Evolutionary conservation across 1,140 invertebrate genomes (phyloP).

Genomic region (Macrosteles quadrilineatus): DNA sequence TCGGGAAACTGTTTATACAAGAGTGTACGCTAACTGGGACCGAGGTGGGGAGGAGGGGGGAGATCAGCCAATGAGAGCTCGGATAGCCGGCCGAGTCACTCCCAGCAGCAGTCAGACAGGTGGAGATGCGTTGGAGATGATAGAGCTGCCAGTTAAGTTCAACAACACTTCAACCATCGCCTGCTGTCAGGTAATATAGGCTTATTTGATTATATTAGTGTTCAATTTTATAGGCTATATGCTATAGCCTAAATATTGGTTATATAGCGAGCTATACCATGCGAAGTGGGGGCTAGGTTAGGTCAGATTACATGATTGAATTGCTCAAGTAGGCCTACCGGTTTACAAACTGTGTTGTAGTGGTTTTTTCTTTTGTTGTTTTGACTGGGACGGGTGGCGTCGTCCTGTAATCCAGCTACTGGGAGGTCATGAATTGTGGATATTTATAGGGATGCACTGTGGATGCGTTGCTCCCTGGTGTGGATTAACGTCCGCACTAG

Average conservation of each 20-base stretch:
- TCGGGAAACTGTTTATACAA: conserved; percentile 57
- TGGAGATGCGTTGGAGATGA: conserved; percentile 60
- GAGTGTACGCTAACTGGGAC: conserved; percentile 67
- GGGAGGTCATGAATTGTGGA: no score
- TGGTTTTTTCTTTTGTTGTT: no score
- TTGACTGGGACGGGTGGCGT: no score
- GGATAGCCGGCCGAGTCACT: conserved; percentile 68
- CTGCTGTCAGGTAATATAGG: conserved; percentile 58
- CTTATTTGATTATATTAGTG: neutral
- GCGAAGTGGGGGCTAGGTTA: no score
- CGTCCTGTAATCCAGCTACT: no score
- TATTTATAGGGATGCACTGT: no score
- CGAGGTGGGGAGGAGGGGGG: conserved; percentile 46
- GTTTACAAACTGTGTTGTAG: no score
- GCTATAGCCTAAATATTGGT: neutral
- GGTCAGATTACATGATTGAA: no score
- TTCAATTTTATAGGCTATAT: conserved; percentile 7
- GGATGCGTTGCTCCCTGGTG: no score
- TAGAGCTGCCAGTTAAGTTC: conserved; percentile 62
- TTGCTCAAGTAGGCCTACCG: no score
- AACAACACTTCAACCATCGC: conserved; percentile 57
- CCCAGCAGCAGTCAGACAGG: conserved; percentile 51
- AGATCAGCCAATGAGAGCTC: conserved; percentile 61
- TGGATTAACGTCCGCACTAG: no score
- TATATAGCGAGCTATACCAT: no score